Evolutionary conservation across 2,888 invertebrate genomes (phyloP), one percentile per base, ranked within the genome.

Genomic region (Clostera curtula): DNA sequence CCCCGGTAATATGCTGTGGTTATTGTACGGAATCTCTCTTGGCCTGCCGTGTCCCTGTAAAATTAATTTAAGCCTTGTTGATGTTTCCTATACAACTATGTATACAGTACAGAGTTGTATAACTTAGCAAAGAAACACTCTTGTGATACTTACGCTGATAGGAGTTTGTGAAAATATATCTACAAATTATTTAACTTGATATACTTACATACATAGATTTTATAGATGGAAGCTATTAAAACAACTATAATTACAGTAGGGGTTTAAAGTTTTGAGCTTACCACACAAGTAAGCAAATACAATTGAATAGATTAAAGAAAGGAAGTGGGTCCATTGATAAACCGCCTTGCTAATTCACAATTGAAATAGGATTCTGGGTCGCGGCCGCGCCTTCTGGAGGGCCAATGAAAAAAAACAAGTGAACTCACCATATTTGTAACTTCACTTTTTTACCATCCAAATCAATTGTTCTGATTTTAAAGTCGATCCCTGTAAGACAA

Each of bases 1-100:
- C 98, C 99, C 52, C 99, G 90, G 83, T 99, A 99, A 72, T 99
- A 99, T n/a, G 98, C 98, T 35, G 98, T 99, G 29, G 98, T 99
- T 54, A 99, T 99, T 40, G 98, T 99, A 54, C 98, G 90, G 86
- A 99, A 99, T 64, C 98, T 88, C 75, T 99, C 99, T 77, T 99
- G 98, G 1, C 99, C 98, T 19, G 98, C 98, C 29, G 98, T 98
- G 70, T 98, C 98, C 98, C 97, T 97, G 61, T n/a, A n/a, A n/a
- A n/a, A n/a, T n/a, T n/a, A n/a, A n/a, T n/a, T n/a, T n/a, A n/a
- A n/a, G n/a, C n/a, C n/a, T n/a, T n/a, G n/a, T n/a, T n/a, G n/a
- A n/a, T n/a, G n/a, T n/a, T n/a, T n/a, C n/a, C n/a, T n/a, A n/a
- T n/a, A n/a, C n/a, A n/a, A n/a, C n/a, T n/a, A n/a, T n/a, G n/a